Percentiles rank a stretch among this genome's conserved stretches.
Conservation (phyloP, 64 coral and sea anemone species). For the Exaiptasia diaphana region DNA sequence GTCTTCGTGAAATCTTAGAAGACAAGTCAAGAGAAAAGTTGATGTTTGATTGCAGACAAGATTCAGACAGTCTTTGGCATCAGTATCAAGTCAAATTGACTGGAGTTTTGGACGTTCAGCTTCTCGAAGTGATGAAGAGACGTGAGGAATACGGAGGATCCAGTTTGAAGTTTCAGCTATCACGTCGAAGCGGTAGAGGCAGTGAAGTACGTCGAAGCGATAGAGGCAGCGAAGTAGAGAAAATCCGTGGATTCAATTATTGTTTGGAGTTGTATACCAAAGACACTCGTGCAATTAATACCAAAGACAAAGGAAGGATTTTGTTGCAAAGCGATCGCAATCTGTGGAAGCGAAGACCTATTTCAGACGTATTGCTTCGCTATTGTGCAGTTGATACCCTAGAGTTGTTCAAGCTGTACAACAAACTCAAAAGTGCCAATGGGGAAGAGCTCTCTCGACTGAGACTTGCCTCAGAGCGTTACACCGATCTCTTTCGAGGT, state of each 20-base stretch:
- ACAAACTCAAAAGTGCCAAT: slow-evolving; percentile 28
- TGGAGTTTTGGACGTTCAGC: slow-evolving; percentile 68
- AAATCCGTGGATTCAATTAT: slow-evolving; percentile 25
- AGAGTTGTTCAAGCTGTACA: slow-evolving; percentile 48
- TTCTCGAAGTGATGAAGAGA: slow-evolving; percentile 62
- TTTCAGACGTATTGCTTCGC: slow-evolving; percentile 2
- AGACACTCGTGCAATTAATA: background rate
- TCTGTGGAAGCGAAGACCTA: slow-evolving; percentile 37
- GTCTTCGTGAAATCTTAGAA: slow-evolving; percentile 62
- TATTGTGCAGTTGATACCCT: slow-evolving; percentile 55
- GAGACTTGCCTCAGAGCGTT: slow-evolving; percentile 55
- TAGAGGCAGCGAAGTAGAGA: slow-evolving; percentile 24
- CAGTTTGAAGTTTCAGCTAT: background rate
- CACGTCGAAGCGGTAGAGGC: too few relatives aligned
- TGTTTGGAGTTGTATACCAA: slow-evolving; percentile 37
- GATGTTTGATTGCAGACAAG: slow-evolving; percentile 82
- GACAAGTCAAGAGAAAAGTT: slow-evolving; percentile 55
- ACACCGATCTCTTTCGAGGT: slow-evolving; percentile 50
- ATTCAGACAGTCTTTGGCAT: slow-evolving; percentile 63
- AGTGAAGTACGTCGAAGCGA: background rate
- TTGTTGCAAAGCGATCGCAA: background rate
- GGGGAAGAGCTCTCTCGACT: slow-evolving; percentile 3
- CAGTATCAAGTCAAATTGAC: slow-evolving; percentile 48
- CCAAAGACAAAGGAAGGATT: slow-evolving; percentile 17
- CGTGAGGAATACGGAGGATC: background rate